A percentile compares a stretch with the other conserved stretches of the same genome.
phyloP scores from a whole-genome alignment of 2,888 invertebrate species.

The Archips crataeganus region DNA sequence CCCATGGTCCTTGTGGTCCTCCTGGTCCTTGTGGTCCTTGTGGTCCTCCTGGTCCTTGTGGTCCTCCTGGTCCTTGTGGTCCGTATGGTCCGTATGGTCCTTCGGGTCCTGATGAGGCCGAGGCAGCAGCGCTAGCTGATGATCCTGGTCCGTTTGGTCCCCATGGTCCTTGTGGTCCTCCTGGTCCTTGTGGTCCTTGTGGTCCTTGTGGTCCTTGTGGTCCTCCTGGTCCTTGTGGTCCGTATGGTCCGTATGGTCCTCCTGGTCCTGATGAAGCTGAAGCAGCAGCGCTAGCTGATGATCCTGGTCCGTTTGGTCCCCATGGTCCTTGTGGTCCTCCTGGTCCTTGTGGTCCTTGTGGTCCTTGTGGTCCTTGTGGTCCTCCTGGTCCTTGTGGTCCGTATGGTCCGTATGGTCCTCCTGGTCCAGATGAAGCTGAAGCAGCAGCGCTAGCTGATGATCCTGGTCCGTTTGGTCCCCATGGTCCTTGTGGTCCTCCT shows the following conservation, averaged over 20 bases:
- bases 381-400: constrained; percentile 14
- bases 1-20: constrained; percentile 1
- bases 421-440: constrained; percentile 1
- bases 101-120: constrained; percentile 36
- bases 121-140: constrained; percentile 17
- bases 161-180: constrained; percentile 20
- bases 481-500: constrained; percentile 45
- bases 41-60: constrained; percentile 13
- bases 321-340: neutral
- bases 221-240: constrained; percentile 43
- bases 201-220: constrained; percentile 3
- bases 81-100: constrained; percentile 43
- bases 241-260: constrained; percentile 37
- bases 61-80: constrained; percentile 38
- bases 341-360: constrained; percentile 45
- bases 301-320: constrained; percentile 10
- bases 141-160: constrained; percentile 44
- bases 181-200: no score
- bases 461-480: constrained; percentile 8
- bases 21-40: constrained; percentile 46
- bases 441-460: constrained; percentile 30
- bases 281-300: constrained; percentile 17
- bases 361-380: neutral
- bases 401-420: no score
- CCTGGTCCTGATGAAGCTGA: constrained; percentile 38